phyloP scores from a whole-genome alignment of 2,797 vertebrate species.

The Manis crassicaudata region DNA sequence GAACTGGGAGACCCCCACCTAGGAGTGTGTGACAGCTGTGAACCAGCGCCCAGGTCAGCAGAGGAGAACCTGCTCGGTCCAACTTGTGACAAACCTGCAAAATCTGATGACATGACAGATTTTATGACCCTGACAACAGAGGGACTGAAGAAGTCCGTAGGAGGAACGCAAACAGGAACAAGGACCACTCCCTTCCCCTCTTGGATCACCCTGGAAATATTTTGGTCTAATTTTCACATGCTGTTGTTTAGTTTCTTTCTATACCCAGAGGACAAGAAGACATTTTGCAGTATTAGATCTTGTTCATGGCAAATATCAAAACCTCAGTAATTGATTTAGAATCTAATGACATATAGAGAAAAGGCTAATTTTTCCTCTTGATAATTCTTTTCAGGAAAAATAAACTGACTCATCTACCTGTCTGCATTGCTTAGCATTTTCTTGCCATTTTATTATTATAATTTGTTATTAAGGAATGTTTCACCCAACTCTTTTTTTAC shows the following conservation, averaged over 20 bases:
- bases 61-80: conserved; percentile 69
- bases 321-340: conserved; percentile 68
- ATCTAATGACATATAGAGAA: conserved; percentile 59
- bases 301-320: conserved; percentile 63
- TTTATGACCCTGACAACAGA: conserved; percentile 68
- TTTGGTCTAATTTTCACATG: conserved; percentile 54
- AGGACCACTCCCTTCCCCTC: background rate
- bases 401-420: background rate
- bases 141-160: conserved; percentile 62
- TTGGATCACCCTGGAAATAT: conserved; percentile 54
- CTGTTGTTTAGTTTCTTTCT: conserved; percentile 48
- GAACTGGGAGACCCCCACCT: conserved; percentile 71
- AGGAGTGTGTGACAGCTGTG: conserved; percentile 67
- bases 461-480: background rate
- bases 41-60: conserved; percentile 49
- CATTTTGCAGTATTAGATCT: conserved; percentile 63
- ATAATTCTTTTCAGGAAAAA: conserved; percentile 59
- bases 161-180: conserved; percentile 4
- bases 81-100: conserved; percentile 58
- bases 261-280: conserved; percentile 58
- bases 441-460: background rate
- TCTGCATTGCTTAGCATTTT: conserved; percentile 33
- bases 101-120: conserved; percentile 71
- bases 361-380: conserved; percentile 36
- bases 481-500: background rate